Evolutionary conservation across 2,113 vertebrate genomes (phyloP), one percentile per base, ranked within the genome.

Genomic region (Cheilinus undulatus): DNA sequence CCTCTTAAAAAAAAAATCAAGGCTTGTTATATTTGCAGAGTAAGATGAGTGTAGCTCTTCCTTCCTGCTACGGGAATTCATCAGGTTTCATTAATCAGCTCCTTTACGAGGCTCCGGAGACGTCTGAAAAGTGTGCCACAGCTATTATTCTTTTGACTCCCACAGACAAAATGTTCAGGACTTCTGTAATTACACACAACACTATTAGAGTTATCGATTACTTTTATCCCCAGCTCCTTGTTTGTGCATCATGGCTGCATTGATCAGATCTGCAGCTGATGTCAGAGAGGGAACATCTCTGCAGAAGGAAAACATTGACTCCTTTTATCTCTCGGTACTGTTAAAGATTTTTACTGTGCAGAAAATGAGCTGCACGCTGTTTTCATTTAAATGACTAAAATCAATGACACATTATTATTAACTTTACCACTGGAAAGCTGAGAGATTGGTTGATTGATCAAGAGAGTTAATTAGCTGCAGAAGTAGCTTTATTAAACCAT

Each of bases 1-100:
- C 6, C 10, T 62, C 24, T 38, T 9, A 53, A 32, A 40, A 34
- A 48, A 54, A 67, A 72, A 1, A 64, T 76, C 58, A 54, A 48
- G 60, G 48, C 60, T 66, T 53, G 54, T 79, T 76, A 50, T 57
- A 48, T 65, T 75, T 19, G 52, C n/a, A 60, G 43, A 78, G 48
- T 20, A 27, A 61, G 49, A 73, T 34, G 15, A 73, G 11, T 15
- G 34, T 56, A 76, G 56, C 32, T 40, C 48, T 10, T 3, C 27
- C 50, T 13, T 26, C 17, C 10, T 51, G 30, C 49, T 26, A 10
- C 27, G 19, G 51, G 64, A 76, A 80, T 84, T 81, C 10, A 53
- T 71, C 69, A 69, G 49, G 58, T 50, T 46, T 71, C 63, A 86
- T 84, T 78, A 77, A 64, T 83, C 80, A 73, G 65, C 61, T 68